A percentile compares a stretch with the other conserved stretches of the same genome.
These are phyloP conservation scores for Okapia johnstoni DNA, from an alignment of 2,113 vertebrate species.

Conservation along the genomic window DNA sequence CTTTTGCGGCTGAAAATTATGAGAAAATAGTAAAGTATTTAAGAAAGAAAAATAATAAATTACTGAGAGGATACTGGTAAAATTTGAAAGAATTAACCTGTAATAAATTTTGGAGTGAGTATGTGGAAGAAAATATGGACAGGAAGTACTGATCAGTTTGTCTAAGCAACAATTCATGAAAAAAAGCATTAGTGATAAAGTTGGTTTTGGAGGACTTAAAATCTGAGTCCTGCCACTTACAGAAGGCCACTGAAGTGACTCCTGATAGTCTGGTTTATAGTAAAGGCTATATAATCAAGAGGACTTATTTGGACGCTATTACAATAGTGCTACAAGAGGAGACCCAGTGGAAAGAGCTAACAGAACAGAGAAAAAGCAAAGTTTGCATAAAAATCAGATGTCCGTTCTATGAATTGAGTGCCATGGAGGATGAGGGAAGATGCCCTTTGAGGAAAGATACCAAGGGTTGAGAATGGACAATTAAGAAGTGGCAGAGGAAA, in stretches of 20 bases:
- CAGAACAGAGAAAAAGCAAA: background rate
- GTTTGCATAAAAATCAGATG: background rate
- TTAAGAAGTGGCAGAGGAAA: background rate
- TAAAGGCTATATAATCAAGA: background rate
- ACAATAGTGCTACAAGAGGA: background rate
- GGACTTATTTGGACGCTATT: background rate
- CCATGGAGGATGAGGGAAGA: background rate
- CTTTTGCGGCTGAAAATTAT: background rate
- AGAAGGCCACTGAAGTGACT: background rate
- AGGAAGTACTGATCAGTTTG: background rate
- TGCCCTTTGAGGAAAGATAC: background rate
- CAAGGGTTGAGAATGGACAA: background rate
- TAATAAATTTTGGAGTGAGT: background rate
- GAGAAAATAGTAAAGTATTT: background rate
- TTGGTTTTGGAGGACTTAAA: background rate
- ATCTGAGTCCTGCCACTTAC: background rate
- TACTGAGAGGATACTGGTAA: background rate
- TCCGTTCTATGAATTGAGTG: background rate
- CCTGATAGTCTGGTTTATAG: background rate
- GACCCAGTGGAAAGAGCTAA: background rate
- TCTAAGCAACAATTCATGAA: background rate
- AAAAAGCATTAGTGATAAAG: background rate
- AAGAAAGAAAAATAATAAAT: background rate
- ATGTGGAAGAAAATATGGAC: background rate
- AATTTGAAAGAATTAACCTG: background rate